Evolutionary conservation across 2,797 vertebrate genomes (phyloP), one percentile per base, ranked within the genome.

Genomic region (Melanogrammus aeglefinus): DNA sequence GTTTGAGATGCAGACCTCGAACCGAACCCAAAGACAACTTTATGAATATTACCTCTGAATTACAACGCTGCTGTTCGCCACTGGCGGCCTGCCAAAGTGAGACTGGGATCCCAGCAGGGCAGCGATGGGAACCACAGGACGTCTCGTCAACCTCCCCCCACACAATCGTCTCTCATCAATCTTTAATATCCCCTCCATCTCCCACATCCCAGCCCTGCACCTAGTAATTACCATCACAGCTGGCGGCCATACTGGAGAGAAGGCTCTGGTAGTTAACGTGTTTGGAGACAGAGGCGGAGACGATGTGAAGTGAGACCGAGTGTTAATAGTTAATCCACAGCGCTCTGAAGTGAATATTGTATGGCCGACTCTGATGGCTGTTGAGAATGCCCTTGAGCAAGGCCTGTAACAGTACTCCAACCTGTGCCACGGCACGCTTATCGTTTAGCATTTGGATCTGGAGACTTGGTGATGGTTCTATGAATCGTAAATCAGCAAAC

Each of bases 161-260:
- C 79, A 85, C 91, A 93, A 92, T 92, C 92, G 92, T 92, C 85
- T 10, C 89, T 91, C 90, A 90, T 92, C 85, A 81, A 92, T 92
- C 85, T 90, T 92, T 92, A 91, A 92, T 88, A 86, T 82, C 83
- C 81, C 78, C 82, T 90, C 75, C 63, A 80, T 87, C 84, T 80
- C 80, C 82, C 86, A 80, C 77, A 79, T 85, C 73, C 85, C 80
- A 74, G 31, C 75, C 76, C 73, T 76, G 85, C 87, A 80, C 84
- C 86, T 85, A 72, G 71, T 81, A 93, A 92, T 92, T 91, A 92
- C 85, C 86, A 70, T 86, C 91, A 86, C 91, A 93, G 92, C 87
- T 88, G 87, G 91, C 3, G 6, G 82, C 80, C 83, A 74, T 80
- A 84, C 77, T 24, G 70, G 73, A 71, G 88, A 88, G 38, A 86